Percentiles rank a stretch among this genome's conserved stretches.
Conservation (phyloP, 2,888 invertebrate species). For the Plagiodera versicolora region DNA sequence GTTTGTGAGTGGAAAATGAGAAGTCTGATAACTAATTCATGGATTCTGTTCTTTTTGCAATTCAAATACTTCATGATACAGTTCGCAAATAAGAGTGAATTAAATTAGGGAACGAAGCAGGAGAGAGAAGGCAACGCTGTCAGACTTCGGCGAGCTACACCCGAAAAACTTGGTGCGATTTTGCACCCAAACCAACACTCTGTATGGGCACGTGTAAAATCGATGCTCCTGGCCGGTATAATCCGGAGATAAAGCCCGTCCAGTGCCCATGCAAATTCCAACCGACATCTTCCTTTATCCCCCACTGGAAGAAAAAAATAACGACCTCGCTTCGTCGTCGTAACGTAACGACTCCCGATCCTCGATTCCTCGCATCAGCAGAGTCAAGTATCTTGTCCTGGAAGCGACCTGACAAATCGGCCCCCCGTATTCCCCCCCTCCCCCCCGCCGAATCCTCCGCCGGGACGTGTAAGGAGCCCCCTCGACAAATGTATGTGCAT, state of each 20-base stretch:
- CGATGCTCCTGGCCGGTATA: background rate
- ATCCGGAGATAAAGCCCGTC: background rate
- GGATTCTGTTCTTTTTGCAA: background rate
- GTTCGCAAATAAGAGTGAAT: too few relatives aligned
- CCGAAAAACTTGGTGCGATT: too few relatives aligned
- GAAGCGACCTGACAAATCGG: slow-evolving; percentile 27
- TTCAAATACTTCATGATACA: background rate
- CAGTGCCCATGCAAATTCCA: slow-evolving; percentile 7
- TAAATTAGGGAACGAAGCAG: too few relatives aligned
- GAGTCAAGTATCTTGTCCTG: slow-evolving; percentile 28
- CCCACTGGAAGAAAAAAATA: slow-evolving; percentile 4
- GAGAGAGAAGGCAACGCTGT: too few relatives aligned
- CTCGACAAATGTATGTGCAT: slow-evolving; percentile 29
- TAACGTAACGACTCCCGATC: slow-evolving; percentile 13
- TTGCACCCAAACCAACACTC: too few relatives aligned
- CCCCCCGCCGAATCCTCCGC: slow-evolving; percentile 15
- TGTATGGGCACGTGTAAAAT: too few relatives aligned
- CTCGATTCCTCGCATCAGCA: slow-evolving; percentile 17
- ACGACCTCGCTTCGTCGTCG: slow-evolving; percentile 8
- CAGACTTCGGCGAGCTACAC: too few relatives aligned
- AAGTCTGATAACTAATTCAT: background rate
- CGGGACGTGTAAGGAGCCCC: slow-evolving; percentile 15
- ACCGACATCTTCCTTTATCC: background rate
- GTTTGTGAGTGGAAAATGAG: background rate
- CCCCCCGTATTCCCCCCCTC: slow-evolving; percentile 21